These are phyloP conservation scores for Podabrus alpinus DNA, from an alignment of 2,888 invertebrate genomes.

Conservation along the genomic window DNA sequence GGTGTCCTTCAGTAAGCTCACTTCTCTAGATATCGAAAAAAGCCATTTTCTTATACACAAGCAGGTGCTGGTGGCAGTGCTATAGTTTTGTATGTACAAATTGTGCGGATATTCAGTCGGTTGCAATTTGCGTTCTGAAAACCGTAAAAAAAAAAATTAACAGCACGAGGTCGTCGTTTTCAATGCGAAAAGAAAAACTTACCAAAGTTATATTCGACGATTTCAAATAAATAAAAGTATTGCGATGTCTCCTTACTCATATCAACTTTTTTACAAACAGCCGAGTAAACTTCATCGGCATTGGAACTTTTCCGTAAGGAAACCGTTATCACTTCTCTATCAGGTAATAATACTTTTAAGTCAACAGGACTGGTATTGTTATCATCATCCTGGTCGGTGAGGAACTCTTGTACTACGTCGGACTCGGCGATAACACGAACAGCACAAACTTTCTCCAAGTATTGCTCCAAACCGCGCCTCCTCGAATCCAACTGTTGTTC, in stretches of 20 bases:
- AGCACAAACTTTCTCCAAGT: constrained; percentile 97
- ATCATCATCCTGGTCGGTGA: constrained; percentile 89
- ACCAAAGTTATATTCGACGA: constrained; percentile 93
- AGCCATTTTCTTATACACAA: constrained; percentile 87
- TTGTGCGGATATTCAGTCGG: constrained; percentile 95
- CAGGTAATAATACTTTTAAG: constrained; percentile 84
- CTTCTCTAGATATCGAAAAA: constrained; percentile 73
- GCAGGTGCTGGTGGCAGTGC: constrained; percentile 95
- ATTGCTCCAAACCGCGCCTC: constrained; percentile 93
- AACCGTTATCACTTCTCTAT: constrained; percentile 86
- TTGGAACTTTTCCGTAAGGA: constrained; percentile 86
- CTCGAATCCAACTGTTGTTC: constrained; percentile 97
- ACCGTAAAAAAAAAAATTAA: no score
- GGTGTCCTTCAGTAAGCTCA: constrained; percentile 67
- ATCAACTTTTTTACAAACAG: constrained; percentile 82
- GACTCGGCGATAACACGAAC: constrained; percentile 97
- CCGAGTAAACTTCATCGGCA: constrained; percentile 88
- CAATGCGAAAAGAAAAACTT: no score
- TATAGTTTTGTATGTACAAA: constrained; percentile 98
- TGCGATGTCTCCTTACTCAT: constrained; percentile 80
- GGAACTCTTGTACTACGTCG: constrained; percentile 95
- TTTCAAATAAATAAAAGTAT: constrained; percentile 93
- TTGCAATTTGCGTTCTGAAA: constrained; percentile 89
- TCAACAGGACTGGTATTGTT: constrained; percentile 72
- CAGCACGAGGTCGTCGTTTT: no score